Base-by-base conservation (phyloP, 2,113 vertebrate species). In the Triplophysa siluroides region DNA sequence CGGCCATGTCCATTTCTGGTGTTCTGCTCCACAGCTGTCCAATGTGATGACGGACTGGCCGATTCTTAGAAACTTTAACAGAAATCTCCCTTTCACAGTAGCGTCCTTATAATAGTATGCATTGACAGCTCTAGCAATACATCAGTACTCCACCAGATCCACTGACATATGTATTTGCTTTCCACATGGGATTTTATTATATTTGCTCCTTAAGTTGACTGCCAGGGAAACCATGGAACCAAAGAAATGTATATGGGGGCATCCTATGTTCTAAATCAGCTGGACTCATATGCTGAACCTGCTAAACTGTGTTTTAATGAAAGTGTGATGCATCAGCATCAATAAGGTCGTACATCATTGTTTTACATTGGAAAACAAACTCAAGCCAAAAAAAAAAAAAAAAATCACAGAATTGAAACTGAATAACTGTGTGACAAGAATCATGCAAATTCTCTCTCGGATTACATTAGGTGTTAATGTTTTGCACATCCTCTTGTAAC, bases 61-160 rank as follows among this genome's bases (percentile, higher is more conserved):
- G 38, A 66, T 80, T 60, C 78, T 58, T n/a, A 73, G 69, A 80
- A 72, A 4, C 50, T 69, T 26, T 65, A 29, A n/a, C 54, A 29
- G 68, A 72, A 80, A 80, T 61, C 54, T 24, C 21, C 38, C 56
- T 61, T 47, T 62, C 23, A 5, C 56, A 61, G 72, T 62, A 23
- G 21, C 21, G 16, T 26, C 41, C 72, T 24, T 75, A 62, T 73
- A 23, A 73, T 60, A 60, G 71, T 43, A 61, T 61, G 71, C 13
- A 61, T 41, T 61, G 54, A 74, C 71, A 74, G 71, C 56, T 33
- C 33, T 13, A 13, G 23, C 41, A 47, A 8, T 63, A 50, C n/a
- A 62, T 75, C 58, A 5, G 24, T 41, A 63, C 63, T 60, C 21
- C 23, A 38, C 23, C 23, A 50, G 58, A 29, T 63, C 58, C 19